A percentile compares a stretch with the other conserved stretches of the same genome.
Evolutionary conservation across 1,140 invertebrate genomes (phyloP).

Genomic region (Dendrolimus punctatus): DNA sequence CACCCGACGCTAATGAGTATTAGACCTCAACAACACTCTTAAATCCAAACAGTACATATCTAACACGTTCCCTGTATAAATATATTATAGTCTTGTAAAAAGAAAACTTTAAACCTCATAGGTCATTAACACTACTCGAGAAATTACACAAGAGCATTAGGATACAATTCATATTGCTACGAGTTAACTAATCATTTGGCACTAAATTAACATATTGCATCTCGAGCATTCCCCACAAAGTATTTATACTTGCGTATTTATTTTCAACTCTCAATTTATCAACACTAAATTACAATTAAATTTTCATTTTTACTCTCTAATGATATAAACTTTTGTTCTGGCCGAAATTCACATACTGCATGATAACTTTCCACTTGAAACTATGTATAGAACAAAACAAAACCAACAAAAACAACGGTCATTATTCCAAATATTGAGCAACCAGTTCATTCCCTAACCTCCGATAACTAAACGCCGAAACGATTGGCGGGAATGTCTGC

Average conservation of each 20-base stretch:
- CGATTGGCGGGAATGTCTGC: conserved; percentile 32
- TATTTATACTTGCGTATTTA: conserved; percentile 49
- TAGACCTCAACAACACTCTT: conserved; percentile 64
- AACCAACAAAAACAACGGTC: too few species aligned
- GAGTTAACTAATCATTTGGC: conserved; percentile 72
- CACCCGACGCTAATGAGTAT: conserved; percentile 66
- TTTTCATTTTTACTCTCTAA: conserved; percentile 44
- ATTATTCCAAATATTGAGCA: conserved; percentile 55
- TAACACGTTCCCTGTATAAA: conserved; percentile 71
- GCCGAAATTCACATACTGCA: conserved; percentile 39
- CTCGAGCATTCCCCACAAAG: conserved; percentile 64
- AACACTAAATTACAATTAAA: conserved; percentile 52
- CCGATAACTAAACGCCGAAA: conserved; percentile 18
- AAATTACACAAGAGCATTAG: conserved; percentile 68
- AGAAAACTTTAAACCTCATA: conserved; percentile 67
- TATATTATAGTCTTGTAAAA: conserved; percentile 70
- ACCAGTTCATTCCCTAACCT: conserved; percentile 40
- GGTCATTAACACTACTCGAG: conserved; percentile 67
- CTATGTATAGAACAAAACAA: too few species aligned
- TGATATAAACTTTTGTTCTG: conserved; percentile 49
- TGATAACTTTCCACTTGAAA: conserved; percentile 8
- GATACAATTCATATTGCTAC: conserved; percentile 66
- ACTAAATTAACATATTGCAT: conserved; percentile 72
- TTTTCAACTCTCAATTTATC: conserved; percentile 32
- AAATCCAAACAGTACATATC: conserved; percentile 65